Conservation (phyloP, 1,140 invertebrate genomes). For the Apis laboriosa region DNA sequence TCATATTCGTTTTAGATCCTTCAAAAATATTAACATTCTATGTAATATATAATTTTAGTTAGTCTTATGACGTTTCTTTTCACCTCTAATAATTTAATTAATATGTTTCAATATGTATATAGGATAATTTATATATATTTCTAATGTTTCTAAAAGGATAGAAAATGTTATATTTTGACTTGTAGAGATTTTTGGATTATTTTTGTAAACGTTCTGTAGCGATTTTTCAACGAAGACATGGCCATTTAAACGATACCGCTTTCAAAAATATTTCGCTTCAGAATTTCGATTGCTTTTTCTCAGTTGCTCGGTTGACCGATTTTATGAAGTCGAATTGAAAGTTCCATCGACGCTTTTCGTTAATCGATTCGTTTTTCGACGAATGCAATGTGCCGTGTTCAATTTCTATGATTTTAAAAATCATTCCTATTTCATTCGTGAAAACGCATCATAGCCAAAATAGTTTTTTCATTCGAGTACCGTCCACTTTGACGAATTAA, state of each 20-base stretch:
- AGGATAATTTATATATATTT: no score
- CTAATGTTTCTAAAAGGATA: no score
- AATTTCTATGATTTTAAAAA: conserved; percentile 2
- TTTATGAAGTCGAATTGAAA: conserved; percentile 17
- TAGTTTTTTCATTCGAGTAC: background rate
- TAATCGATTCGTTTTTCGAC: conserved; percentile 21
- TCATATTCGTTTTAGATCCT: no score
- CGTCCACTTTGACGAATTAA: background rate
- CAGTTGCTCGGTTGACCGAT: background rate
- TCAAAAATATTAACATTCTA: no score
- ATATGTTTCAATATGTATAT: no score
- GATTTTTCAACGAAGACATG: background rate
- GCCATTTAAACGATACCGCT: background rate
- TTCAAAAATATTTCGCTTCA: conserved; percentile 13
- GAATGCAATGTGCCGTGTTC: no score
- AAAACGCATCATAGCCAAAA: background rate
- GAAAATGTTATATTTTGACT: no score
- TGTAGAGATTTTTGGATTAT: no score
- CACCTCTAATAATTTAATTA: no score
- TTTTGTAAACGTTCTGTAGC: no score
- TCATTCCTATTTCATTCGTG: background rate
- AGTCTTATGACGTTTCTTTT: no score
- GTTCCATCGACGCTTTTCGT: conserved; percentile 27
- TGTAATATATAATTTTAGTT: no score
- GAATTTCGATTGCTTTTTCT: conserved; percentile 14